Percentiles rank a stretch among this genome's conserved stretches.
Conservation (phyloP, 1,140 invertebrate species). For the Holotrichia oblita region DNA sequence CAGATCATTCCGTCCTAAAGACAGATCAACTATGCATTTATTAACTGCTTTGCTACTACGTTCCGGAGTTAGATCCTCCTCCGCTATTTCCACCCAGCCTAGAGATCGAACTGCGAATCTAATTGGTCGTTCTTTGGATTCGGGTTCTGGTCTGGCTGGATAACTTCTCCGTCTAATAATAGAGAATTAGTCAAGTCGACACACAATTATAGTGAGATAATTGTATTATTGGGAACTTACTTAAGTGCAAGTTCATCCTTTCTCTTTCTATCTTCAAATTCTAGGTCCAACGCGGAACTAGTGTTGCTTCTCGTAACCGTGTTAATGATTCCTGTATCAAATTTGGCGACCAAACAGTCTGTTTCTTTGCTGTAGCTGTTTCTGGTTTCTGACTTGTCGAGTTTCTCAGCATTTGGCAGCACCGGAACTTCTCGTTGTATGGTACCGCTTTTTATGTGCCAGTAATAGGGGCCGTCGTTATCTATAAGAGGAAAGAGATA, state of each 20-base stretch:
- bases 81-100: slow-evolving; percentile 93
- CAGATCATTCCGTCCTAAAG: slow-evolving; percentile 85
- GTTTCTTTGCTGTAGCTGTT: slow-evolving; percentile 64
- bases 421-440: slow-evolving; percentile 92
- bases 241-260: slow-evolving; percentile 76
- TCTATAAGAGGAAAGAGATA: slow-evolving; percentile 62
- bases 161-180: slow-evolving; percentile 77
- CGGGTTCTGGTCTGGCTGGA: slow-evolving; percentile 78
- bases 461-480: slow-evolving; percentile 94
- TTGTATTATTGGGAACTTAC: slow-evolving; percentile 64
- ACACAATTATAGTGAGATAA: neutral
- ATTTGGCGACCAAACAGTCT: slow-evolving; percentile 64
- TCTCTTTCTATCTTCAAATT: slow-evolving; percentile 72
- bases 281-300: slow-evolving; percentile 78
- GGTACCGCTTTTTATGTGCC: slow-evolving; percentile 98
- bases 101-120: slow-evolving; percentile 90
- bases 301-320: slow-evolving; percentile 80
- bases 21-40: slow-evolving; percentile 95
- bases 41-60: slow-evolving; percentile 95
- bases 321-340: slow-evolving; percentile 64
- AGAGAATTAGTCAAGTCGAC: neutral
- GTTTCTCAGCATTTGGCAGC: slow-evolving; percentile 57
- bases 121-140: slow-evolving; percentile 76
- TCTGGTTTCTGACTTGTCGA: slow-evolving; percentile 62
- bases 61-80: slow-evolving; percentile 93